Evolutionary conservation across 2,888 invertebrate genomes (phyloP).

Genomic region (Polietes domitor): DNA sequence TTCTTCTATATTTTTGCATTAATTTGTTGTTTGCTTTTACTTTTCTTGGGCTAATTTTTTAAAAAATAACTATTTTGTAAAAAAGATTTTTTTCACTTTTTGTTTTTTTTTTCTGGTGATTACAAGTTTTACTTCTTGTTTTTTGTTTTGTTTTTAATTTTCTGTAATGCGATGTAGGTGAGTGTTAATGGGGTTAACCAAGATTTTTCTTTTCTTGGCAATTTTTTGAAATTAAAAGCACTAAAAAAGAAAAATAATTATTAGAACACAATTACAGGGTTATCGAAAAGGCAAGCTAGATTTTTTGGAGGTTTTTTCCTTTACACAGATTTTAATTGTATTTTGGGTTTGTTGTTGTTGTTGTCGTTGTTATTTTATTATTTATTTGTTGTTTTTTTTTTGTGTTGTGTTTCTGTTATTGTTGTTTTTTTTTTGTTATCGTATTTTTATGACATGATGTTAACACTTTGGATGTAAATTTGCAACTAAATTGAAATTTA

Average conservation of each 20-base stretch:
- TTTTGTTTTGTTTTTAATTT: conserved; percentile 1
- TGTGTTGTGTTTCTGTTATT: not conserved
- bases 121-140: not conserved
- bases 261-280: too few species aligned
- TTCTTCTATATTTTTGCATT: conserved; percentile 5
- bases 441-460: conserved; percentile 43
- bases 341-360: not conserved
- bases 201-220: not conserved
- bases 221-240: conserved; percentile 6
- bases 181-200: too few species aligned
- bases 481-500: conserved; percentile 58
- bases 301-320: not conserved
- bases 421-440: conserved; percentile 2
- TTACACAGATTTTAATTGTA: not conserved
- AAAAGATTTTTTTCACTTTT: conserved; percentile 28
- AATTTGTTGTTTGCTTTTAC: not conserved
- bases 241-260: not conserved
- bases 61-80: conserved; percentile 27
- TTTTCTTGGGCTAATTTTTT: conserved; percentile 27
- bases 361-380: not conserved
- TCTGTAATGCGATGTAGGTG: not conserved
- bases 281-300: not conserved
- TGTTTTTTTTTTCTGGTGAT: not conserved
- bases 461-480: conserved; percentile 55
- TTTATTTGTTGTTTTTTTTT: not conserved